These are phyloP conservation scores for Drosophila obscura DNA, from an alignment of 1,140 invertebrate genomes.

Conservation along the genomic window DNA sequence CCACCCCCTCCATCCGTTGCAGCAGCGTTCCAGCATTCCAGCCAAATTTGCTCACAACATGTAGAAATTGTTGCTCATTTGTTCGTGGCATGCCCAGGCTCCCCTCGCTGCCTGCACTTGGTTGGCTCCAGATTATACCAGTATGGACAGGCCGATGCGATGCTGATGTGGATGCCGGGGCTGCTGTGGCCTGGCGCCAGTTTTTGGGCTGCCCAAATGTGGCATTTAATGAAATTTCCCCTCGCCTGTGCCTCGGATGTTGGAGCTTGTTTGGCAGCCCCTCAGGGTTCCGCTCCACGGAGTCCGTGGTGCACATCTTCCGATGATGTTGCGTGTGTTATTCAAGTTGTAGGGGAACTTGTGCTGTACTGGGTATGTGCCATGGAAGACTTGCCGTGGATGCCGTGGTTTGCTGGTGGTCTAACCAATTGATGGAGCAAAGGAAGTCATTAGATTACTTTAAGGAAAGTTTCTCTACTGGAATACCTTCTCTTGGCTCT, in stretches of 20 bases:
- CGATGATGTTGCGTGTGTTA: conserved; percentile 43
- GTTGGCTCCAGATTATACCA: conserved; percentile 50
- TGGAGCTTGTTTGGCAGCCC: conserved; percentile 56
- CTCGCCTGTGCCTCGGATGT: conserved; percentile 16
- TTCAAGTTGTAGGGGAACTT: conserved; percentile 27
- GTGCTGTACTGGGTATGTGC: neutral
- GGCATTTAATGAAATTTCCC: conserved; percentile 77
- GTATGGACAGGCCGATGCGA: conserved; percentile 27
- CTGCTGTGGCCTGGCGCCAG: conserved; percentile 63
- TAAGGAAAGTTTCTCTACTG: neutral
- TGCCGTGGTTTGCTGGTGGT: conserved; percentile 23
- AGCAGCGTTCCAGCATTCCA: conserved; percentile 52
- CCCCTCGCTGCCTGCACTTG: conserved; percentile 35
- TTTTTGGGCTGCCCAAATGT: conserved; percentile 75
- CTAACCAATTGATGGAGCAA: neutral
- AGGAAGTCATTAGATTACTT: conserved; percentile 23
- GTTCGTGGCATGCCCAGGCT: conserved; percentile 47
- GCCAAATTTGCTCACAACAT: conserved; percentile 80
- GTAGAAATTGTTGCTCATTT: conserved; percentile 80
- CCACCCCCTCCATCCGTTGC: neutral
- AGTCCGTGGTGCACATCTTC: conserved; percentile 3
- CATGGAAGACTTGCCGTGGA: conserved; percentile 9
- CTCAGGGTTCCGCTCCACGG: conserved; percentile 43
- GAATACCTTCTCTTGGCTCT: too few species aligned
- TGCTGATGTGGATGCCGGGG: neutral